phyloP scores from a whole-genome alignment of 2,888 invertebrate genomes.

The Troides aeacus region DNA sequence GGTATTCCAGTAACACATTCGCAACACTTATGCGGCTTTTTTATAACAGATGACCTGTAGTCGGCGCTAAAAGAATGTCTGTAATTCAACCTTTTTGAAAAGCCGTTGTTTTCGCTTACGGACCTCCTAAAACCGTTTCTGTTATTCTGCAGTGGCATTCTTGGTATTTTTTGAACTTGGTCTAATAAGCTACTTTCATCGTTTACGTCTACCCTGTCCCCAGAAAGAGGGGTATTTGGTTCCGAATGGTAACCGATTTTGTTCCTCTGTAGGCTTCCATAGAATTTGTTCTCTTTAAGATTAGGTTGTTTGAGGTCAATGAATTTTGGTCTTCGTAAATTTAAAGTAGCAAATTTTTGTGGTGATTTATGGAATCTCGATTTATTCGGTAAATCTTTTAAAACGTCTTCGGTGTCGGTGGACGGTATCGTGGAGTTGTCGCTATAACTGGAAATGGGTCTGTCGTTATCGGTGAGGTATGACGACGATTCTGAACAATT shows the following conservation, averaged over 20 bases:
- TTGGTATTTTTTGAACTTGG: constrained; percentile 70
- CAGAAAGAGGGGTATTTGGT: constrained; percentile 70
- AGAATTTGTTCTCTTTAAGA: constrained; percentile 59
- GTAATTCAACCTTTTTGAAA: constrained; percentile 71
- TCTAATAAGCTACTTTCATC: constrained; percentile 61
- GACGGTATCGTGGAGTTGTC: constrained; percentile 76
- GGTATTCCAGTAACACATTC: constrained; percentile 74
- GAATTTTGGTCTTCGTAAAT: constrained; percentile 71
- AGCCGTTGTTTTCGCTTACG: constrained; percentile 71
- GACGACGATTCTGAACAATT: constrained; percentile 77
- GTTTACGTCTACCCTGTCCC: constrained; percentile 55
- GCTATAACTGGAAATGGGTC: constrained; percentile 75
- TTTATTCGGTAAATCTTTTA: constrained; percentile 72
- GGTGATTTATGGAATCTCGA: constrained; percentile 74
- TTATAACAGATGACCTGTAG: constrained; percentile 53
- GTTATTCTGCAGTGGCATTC: constrained; percentile 70
- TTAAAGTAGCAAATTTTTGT: constrained; percentile 74
- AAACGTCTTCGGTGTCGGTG: constrained; percentile 73
- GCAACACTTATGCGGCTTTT: constrained; percentile 73
- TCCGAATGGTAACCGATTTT: constrained; percentile 75
- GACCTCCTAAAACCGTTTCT: constrained; percentile 73
- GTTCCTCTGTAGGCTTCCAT: constrained; percentile 67
- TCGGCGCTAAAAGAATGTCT: constrained; percentile 76
- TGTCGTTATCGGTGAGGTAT: constrained; percentile 73
- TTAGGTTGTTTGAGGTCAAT: constrained; percentile 64